Percentiles rank a stretch among this genome's conserved stretches.
Evolutionary conservation across 2,113 vertebrate genomes (phyloP).

Genomic region (Trochalopteron elliotii): DNA sequence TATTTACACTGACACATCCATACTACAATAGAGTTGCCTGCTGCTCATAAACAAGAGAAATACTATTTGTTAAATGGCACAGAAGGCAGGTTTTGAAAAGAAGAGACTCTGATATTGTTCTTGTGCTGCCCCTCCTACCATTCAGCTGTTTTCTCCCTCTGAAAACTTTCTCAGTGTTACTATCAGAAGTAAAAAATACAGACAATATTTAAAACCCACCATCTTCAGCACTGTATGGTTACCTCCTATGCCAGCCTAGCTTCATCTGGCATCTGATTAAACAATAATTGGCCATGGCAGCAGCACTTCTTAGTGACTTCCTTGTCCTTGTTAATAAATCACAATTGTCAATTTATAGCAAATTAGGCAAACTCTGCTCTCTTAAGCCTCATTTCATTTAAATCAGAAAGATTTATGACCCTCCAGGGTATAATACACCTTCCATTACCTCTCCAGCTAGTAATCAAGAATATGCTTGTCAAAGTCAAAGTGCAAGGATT

Average conservation of each 20-base stretch:
- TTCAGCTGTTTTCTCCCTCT: not conserved
- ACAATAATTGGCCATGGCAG: constrained; percentile 32
- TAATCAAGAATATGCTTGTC: not conserved
- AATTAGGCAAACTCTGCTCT: constrained; percentile 54
- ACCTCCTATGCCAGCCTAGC: not conserved
- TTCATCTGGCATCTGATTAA: constrained; percentile 29
- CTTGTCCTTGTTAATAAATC: constrained; percentile 68
- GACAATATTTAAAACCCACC: not conserved
- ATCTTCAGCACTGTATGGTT: not conserved
- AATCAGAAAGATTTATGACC: constrained; percentile 58
- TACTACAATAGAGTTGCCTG: not conserved
- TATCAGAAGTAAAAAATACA: not conserved
- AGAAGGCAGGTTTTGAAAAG: not conserved
- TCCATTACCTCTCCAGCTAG: constrained; percentile 43
- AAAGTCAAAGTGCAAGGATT: constrained; percentile 37
- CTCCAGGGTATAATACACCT: constrained; percentile 18
- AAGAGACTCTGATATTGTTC: not conserved
- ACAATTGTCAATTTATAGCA: constrained; percentile 41
- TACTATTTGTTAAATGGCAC: not conserved
- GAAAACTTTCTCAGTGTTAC: not conserved
- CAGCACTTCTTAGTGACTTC: constrained; percentile 60
- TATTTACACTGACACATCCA: not conserved
- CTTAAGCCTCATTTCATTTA: constrained; percentile 66
- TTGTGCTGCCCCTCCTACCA: not conserved
- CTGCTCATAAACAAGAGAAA: not conserved